Evolutionary conservation across 2,888 invertebrate genomes (phyloP), one percentile per base, ranked within the genome.

Genomic region (Nomada goodeniana): DNA sequence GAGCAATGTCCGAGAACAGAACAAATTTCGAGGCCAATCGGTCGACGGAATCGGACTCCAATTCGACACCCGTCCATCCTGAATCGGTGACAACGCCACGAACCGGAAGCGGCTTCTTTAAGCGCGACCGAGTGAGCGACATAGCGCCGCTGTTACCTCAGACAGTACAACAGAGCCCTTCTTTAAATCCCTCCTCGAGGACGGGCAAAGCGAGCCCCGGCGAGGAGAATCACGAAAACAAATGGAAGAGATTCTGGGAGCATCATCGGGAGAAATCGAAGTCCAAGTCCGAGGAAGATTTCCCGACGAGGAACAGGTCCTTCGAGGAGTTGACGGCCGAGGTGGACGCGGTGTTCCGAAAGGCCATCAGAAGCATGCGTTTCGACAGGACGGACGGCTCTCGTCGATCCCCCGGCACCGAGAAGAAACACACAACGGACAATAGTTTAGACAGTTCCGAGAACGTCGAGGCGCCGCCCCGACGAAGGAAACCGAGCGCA

Each of bases 191-290:
- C 0, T 52, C 29, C 0, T 26, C 9, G 0, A 71, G 29, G 9
- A 55, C 36, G 2, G 10, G 15, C 2, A 53, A 71, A 13, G 15
- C 11, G 2, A 29, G 18, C 0, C 2, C 2, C 2, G 50, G 20
- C 29, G 80, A 80, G 4, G 80, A 72, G 1, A 36, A 0, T 1
- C 20, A 29, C 2, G 80, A 80, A 0, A 80, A 42, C 2, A 79
- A 52, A 11, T 68, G 67, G 80, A 80, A 57, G 18, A 67, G 29
- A 10, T 79, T 79, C 9, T 80, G 67, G 80, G 80, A 79, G 1
- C 50, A 53, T 0, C 55, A 72, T 55, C 11, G 79, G 0, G 79
- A 80, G 0, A 36, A 42, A 9, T 80, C 72, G 23, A 67, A 42
- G 29, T 20, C 52, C 1, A 80, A 72, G 10, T 7, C 2, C 0